Base-by-base conservation (phyloP, 2,888 invertebrate genomes). In the Lagria hirta region DNA sequence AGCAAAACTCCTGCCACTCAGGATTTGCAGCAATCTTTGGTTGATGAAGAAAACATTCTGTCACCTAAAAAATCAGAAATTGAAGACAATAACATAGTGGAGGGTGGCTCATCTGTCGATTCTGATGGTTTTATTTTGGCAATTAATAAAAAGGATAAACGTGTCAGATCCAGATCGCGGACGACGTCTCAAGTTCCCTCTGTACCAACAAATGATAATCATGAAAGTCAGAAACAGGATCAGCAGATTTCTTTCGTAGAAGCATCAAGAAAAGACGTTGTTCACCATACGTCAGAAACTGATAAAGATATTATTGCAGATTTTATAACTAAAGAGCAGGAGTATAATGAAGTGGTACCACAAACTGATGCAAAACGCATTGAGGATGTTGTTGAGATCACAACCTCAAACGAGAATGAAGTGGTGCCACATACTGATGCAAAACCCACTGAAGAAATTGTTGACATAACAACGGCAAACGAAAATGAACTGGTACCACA, bases 51-150 rank as follows among this genome's bases (percentile, higher is more conserved):
- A 13, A 6, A 27, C 1, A 6, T 3, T 16, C n/a, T n/a, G n/a
- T 18, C 24, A 24, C 24, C 5, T 7, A 4, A 24, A 24, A 4
- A 24, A 24, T n/a, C n/a, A n/a, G 20, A 18, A 18, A 18, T n/a
- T 6, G 20, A 18, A 24, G 8, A 24, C 8, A 4, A 8, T 7
- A 24, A 24, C 6, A 4, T 24, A 7, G n/a, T 27, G 12, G 11
- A 27, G 5, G 14, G 22, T 6, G 20, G 20, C 20, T 5, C n/a
- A 18, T 6, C n/a, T 29, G 44, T 46, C 12, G 62, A 64, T 49
- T 14, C 55, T 4, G 61, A 65, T 42, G 64, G 63, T 5, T 68
- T 68, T 38, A 60, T 64, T 15, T 44, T 60, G 10, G 53, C 64
- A 7, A 35, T 55, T 14, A 52, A 48, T 8, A 57, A 54, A 29